Percentiles rank a stretch among this genome's conserved stretches.
Conservation (phyloP, 2,113 vertebrate genomes). For the Brachyistius frenatus region DNA sequence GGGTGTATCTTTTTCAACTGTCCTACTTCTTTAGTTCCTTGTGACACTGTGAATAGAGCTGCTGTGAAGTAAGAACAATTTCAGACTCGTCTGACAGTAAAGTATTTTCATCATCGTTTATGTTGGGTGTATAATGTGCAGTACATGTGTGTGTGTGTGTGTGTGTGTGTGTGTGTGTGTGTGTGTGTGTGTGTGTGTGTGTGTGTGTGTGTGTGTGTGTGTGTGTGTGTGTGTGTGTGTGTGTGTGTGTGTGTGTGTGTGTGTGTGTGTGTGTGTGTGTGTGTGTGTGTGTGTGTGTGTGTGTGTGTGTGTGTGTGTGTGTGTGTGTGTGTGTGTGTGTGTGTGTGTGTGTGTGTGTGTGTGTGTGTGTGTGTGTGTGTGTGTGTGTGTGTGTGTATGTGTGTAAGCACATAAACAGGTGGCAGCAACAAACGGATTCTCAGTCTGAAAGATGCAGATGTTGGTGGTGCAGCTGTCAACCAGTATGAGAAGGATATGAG, state of each 20-base stretch:
- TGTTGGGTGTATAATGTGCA: not conserved
- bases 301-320: not conserved
- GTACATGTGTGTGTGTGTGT: not conserved
- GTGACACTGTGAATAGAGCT: too few relatives aligned
- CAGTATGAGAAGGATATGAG: conserved; percentile 43
- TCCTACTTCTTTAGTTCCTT: too few relatives aligned
- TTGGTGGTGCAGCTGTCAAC: conserved; percentile 74
- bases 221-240: not conserved
- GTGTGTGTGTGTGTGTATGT: not conserved
- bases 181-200: not conserved
- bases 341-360: not conserved
- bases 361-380: not conserved
- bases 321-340: too few relatives aligned
- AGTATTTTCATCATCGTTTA: not conserved
- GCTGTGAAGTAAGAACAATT: too few relatives aligned
- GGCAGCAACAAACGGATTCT: conserved; percentile 12
- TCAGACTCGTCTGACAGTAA: too few relatives aligned
- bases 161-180: too few relatives aligned
- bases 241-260: too few relatives aligned
- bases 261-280: not conserved
- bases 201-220: too few relatives aligned
- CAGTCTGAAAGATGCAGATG: conserved; percentile 65
- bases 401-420: conserved; percentile 29
- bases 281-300: too few relatives aligned
- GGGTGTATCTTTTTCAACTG: too few relatives aligned